phyloP scores from a whole-genome alignment of 2,888 invertebrate species.

The Eristalinus aeneus region DNA sequence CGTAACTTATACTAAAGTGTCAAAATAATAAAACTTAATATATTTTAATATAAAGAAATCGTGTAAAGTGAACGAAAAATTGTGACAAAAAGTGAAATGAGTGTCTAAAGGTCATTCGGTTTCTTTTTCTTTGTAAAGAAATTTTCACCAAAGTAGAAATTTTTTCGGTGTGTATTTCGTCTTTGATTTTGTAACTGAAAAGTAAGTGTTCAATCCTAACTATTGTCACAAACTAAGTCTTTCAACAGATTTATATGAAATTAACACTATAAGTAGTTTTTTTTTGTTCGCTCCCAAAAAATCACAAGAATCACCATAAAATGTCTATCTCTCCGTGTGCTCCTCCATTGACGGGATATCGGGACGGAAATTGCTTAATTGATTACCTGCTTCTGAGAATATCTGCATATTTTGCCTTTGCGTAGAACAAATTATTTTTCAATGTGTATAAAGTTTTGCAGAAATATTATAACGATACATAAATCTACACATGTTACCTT shows the following conservation, averaged over 20 bases:
- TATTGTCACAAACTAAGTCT: neutral
- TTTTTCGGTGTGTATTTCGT: slow-evolving; percentile 59
- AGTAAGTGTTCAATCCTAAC: slow-evolving; percentile 43
- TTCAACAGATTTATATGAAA: slow-evolving; percentile 5
- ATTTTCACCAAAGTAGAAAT: slow-evolving; percentile 57
- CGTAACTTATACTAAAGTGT: slow-evolving; percentile 21
- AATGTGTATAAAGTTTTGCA: neutral
- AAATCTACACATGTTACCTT: slow-evolving; percentile 64
- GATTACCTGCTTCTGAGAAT: slow-evolving; percentile 1
- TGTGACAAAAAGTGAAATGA: slow-evolving; percentile 57
- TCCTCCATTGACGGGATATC: slow-evolving; percentile 35
- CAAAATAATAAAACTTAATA: slow-evolving; percentile 17
- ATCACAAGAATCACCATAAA: slow-evolving; percentile 42
- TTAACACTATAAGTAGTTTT: slow-evolving; percentile 16
- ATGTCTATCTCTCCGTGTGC: slow-evolving; percentile 48
- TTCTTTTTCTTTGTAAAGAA: slow-evolving; percentile 69
- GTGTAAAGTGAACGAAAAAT: slow-evolving; percentile 44
- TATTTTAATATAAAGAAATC: slow-evolving; percentile 13
- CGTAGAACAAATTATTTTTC: slow-evolving; percentile 6
- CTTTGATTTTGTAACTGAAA: slow-evolving; percentile 44
- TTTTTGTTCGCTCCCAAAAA: neutral
- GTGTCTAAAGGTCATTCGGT: slow-evolving; percentile 66
- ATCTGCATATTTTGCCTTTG: slow-evolving; percentile 22
- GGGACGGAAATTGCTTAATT: slow-evolving; percentile 57
- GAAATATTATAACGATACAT: slow-evolving; percentile 30